Evolutionary conservation across 2,888 invertebrate species (phyloP).

Genomic region (Panorpa germanica): DNA sequence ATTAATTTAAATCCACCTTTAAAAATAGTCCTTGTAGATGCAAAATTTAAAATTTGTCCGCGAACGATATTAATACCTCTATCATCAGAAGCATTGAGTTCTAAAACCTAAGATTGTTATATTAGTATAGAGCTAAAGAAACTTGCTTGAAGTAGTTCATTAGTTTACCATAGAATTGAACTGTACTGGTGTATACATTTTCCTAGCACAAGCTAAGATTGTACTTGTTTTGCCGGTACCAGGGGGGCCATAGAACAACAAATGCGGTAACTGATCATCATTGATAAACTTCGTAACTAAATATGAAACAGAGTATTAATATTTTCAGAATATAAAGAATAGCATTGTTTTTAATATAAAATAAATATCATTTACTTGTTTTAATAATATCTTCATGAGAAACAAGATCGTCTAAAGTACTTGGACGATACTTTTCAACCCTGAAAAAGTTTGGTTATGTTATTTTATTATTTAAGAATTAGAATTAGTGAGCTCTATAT

Average conservation of each 20-base stretch:
- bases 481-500: too few species aligned
- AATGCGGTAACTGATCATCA: constrained; percentile 84
- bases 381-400: constrained; percentile 94
- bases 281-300: constrained; percentile 72
- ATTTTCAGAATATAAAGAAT: constrained; percentile 5
- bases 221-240: constrained; percentile 98
- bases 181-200: constrained; percentile 76
- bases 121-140: constrained; percentile 9
- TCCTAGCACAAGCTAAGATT: constrained; percentile 85
- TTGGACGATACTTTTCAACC: constrained; percentile 98
- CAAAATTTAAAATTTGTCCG: constrained; percentile 88
- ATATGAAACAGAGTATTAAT: constrained; percentile 17
- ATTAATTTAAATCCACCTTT: constrained; percentile 87
- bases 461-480: constrained; percentile 7
- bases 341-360: constrained; percentile 8
- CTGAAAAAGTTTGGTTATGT: constrained; percentile 26
- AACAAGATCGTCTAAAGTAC: constrained; percentile 76
- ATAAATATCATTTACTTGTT: constrained; percentile 53
- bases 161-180: constrained; percentile 76
- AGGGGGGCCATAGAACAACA: constrained; percentile 94
- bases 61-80: constrained; percentile 90
- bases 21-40: constrained; percentile 89
- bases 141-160: constrained; percentile 3
- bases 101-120: constrained; percentile 59
- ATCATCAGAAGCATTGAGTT: constrained; percentile 96